Evolutionary conservation across 2,797 vertebrate genomes (phyloP), one percentile per base, ranked within the genome.

Genomic region (Sparus aurata): DNA sequence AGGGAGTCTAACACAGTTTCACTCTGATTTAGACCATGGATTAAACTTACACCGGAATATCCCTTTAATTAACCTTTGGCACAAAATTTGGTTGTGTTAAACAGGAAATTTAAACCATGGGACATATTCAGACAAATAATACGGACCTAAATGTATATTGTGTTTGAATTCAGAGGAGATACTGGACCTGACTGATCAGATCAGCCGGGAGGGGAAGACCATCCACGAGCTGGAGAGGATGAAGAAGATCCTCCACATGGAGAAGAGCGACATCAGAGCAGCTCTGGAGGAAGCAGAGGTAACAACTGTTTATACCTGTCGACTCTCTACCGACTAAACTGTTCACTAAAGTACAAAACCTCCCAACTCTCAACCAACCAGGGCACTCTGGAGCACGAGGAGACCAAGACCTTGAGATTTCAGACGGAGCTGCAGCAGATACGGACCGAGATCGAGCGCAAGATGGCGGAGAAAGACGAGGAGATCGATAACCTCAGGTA

Each of bases 251-350:
- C 92, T 99, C 62, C 95, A 98, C 71, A 92, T 92, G 1, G 97
- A 98, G 93, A 98, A 97, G 92, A 94, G 88, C 0, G 95, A 97
- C 18, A 96, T 98, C 80, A 96, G 96, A 85, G 95, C 96, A 0
- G 96, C 97, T 2, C 92, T 98, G 90, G 97, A 98, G 84, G 97
- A 99, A 87, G 97, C 96, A 0, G 97, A 98, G 97, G 98, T 99
- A 76, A 83, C 13, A 7, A 23, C 17, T 71, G 13, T 5, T n/a
- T 10, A 43, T 2, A 54, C 12, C 41, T 38, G 34, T 20, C 0
- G 38, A 34, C 72, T 55, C 1, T 53, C 1, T 1, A 0, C 46
- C 22, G 2, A 30, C 18, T 30, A 1, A 68, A 13, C 43, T 0
- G 1, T 4, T 43, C 2, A 52, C 22, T 22, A 0, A 61, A 16